Conservation (phyloP, 2,797 vertebrate species). For the Cossypha polioptera region DNA sequence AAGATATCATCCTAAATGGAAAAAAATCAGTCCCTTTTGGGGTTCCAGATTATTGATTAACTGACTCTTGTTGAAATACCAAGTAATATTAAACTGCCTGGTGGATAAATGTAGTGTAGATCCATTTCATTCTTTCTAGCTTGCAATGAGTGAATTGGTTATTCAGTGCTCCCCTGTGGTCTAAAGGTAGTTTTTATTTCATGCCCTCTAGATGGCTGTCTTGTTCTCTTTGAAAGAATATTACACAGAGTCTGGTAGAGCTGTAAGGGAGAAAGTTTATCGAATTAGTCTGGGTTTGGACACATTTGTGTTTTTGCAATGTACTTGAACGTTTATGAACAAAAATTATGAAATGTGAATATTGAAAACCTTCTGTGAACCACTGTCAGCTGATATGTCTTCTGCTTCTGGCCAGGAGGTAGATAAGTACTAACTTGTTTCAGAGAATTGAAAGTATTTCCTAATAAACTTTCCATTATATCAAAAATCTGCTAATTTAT, state of each 20-base stretch:
- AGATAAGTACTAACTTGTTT: background rate
- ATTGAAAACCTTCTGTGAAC: background rate
- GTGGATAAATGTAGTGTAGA: background rate
- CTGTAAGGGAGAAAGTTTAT: background rate
- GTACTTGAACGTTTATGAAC: background rate
- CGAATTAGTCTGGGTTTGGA: background rate
- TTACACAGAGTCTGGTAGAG: background rate
- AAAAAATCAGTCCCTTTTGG: background rate
- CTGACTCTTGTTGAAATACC: background rate
- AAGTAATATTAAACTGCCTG: background rate
- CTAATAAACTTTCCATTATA: background rate
- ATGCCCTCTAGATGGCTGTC: constrained; percentile 68
- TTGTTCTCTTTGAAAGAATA: constrained; percentile 21
- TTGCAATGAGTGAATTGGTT: background rate
- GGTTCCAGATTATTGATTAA: background rate
- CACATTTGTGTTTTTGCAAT: background rate
- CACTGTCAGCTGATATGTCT: background rate
- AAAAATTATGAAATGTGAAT: background rate
- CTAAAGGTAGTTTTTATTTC: background rate
- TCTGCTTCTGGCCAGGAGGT: background rate
- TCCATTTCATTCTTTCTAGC: background rate
- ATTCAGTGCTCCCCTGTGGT: background rate
- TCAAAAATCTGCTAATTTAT: background rate
- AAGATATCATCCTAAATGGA: background rate
- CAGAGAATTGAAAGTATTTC: background rate